These are phyloP conservation scores for Bos taurus DNA, from an alignment of 2,113 vertebrate genomes.

Conservation along the genomic window ARS-UCD2.0 NC_037329.1:35621501-35622000, in stretches of 20 bases:
- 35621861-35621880: neutral
- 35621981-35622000: neutral
- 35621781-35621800: neutral
- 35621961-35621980: neutral
- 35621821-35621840: neutral
- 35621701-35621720: constrained; percentile 34
- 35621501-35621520: constrained; percentile 34
- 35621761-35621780: neutral
- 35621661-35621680: neutral
- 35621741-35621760: neutral
- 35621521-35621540: constrained; percentile 43
- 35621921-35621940: neutral
- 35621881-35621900: neutral
- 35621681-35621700: neutral
- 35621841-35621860: neutral
- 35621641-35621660: constrained; percentile 12
- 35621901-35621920: neutral
- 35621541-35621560: neutral
- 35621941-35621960: neutral
- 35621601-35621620: constrained; percentile 36
- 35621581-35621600: constrained; percentile 57
- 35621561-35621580: constrained; percentile 6
- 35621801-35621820: neutral
- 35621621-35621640: constrained; percentile 1
- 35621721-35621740: neutral